Evolutionary conservation across 1,140 invertebrate species (phyloP), one percentile per base, ranked within the genome.

Genomic region (Meteorus sp.): DNA sequence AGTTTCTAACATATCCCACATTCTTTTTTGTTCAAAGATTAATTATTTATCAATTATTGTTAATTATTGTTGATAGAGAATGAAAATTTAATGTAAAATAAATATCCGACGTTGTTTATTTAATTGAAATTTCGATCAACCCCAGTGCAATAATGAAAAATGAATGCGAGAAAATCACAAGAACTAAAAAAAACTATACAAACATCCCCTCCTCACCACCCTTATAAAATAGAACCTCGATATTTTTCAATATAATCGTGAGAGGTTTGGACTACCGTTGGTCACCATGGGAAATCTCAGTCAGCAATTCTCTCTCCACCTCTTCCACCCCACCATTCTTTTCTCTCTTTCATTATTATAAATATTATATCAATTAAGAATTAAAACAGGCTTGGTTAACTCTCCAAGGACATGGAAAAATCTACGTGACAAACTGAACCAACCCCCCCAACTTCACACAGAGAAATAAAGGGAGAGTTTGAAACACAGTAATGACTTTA

Each of bases 321-420:
- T n/a, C n/a, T n/a, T n/a, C n/a, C n/a, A n/a, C n/a, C n/a, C n/a
- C n/a, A n/a, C n/a, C n/a, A n/a, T n/a, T n/a, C n/a, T n/a, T n/a
- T n/a, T n/a, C n/a, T n/a, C n/a, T n/a, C n/a, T n/a, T n/a, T n/a
- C 66, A 63, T 66, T 72, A 71, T 71, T 73, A 71, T 71, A 73
- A 73, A 74, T 74, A 72, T 73, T 72, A 66, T 62, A 72, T 73
- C 69, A 67, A 73, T 74, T 72, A 73, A 72, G 57, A 71, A 74
- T 71, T 69, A 71, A 73, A 51, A 50, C 17, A 27, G 13, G 13
- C 29, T n/a, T 27, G 17, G 6, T 41, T 37, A 29, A 11, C 13
- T 50, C 29, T 29, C n/a, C 11, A 15, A n/a, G 35, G 37, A 11
- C 5, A n/a, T 4, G 44, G 7, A 27, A 7, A 33, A n/a, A 13